phyloP scores from a whole-genome alignment of 2,113 vertebrate species.

The Eclectus roratus region DNA sequence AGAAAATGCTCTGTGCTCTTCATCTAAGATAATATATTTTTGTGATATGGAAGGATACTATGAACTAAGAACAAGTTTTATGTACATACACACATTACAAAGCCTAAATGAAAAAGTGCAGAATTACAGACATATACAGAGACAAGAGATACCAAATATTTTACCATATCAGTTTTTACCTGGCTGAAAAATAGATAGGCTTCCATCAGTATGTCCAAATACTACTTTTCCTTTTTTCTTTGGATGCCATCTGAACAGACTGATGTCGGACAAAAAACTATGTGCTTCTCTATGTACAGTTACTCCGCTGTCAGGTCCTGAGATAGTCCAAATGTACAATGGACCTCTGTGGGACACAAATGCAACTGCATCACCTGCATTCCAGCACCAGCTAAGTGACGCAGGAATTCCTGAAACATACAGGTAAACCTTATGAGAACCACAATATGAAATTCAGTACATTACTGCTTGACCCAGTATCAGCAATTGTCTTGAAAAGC shows the following conservation, averaged over 20 bases:
- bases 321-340: conserved; percentile 88
- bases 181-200: conserved; percentile 93
- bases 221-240: conserved; percentile 89
- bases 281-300: conserved; percentile 92
- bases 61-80: neutral
- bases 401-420: conserved; percentile 83
- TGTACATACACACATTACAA: neutral
- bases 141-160: neutral
- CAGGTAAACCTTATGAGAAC: neutral
- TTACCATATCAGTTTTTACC: conserved; percentile 71
- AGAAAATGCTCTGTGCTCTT: neutral
- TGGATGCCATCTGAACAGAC: conserved; percentile 92
- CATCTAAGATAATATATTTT: neutral
- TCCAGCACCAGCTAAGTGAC: conserved; percentile 94
- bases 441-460: neutral
- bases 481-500: neutral
- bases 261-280: conserved; percentile 93
- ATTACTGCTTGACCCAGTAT: neutral
- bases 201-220: conserved; percentile 95
- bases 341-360: conserved; percentile 93
- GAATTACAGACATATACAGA: neutral
- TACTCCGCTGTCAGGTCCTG: conserved; percentile 83
- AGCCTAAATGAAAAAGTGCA: neutral
- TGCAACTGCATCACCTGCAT: conserved; percentile 81
- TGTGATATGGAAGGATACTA: neutral